Conservation (phyloP, 2,113 vertebrate genomes). For the Stictonetta naevosa region DNA sequence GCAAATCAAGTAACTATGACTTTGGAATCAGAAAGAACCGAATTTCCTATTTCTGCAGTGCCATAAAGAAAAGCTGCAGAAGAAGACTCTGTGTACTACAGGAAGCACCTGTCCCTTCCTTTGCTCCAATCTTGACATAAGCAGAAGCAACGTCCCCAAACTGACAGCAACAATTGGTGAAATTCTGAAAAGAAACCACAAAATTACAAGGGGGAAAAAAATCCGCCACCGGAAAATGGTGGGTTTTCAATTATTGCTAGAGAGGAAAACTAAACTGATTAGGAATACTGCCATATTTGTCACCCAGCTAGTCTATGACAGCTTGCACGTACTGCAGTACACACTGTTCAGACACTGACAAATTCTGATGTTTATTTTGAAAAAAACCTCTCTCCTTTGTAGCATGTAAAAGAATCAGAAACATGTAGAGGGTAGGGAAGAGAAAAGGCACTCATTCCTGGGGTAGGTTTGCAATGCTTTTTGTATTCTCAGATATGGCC, state of each 20-base stretch:
- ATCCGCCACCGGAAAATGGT: background rate
- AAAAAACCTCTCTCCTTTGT: background rate
- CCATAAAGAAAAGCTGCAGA: background rate
- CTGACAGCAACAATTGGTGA: background rate
- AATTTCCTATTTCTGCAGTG: background rate
- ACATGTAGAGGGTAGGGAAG: rapidly evolving
- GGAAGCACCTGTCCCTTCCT: background rate
- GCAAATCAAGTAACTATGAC: background rate
- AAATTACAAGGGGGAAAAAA: background rate
- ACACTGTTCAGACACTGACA: background rate
- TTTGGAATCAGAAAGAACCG: background rate
- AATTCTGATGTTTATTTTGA: background rate
- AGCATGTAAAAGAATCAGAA: background rate
- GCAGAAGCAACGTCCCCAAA: background rate
- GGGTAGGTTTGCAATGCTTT: background rate
- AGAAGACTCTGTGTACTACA: background rate
- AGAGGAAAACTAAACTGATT: background rate
- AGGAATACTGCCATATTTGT: background rate
- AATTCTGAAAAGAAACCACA: background rate
- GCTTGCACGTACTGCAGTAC: rapidly evolving
- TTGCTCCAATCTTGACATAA: background rate
- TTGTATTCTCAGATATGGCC: background rate
- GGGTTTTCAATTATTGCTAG: background rate
- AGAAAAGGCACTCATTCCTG: background rate
- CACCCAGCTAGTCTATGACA: background rate